Evolutionary conservation across 2,797 vertebrate species (phyloP).

Genomic region (Ceyx erithaca): DNA sequence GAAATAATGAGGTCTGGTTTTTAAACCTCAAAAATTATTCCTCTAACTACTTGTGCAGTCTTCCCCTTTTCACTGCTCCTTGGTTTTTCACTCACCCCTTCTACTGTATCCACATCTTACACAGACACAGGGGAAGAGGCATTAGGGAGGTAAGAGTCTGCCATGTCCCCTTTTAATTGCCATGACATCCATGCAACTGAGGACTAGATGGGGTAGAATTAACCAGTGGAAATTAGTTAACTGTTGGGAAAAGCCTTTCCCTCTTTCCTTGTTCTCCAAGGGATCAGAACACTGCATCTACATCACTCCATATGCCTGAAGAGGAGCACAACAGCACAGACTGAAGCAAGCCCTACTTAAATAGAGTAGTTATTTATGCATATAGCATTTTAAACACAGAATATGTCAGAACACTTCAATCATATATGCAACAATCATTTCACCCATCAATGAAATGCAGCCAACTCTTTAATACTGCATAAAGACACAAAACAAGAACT

Average conservation of each 20-base stretch:
- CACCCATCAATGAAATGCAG: constrained; percentile 14
- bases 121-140: not conserved
- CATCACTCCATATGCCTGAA: not conserved
- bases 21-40: not conserved
- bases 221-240: not conserved
- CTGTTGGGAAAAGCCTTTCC: not conserved
- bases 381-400: not conserved
- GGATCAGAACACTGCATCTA: not conserved
- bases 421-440: not conserved
- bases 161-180: not conserved
- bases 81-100: constrained; percentile 23
- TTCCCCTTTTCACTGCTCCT: not conserved
- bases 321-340: not conserved
- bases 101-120: not conserved
- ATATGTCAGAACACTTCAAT: not conserved
- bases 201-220: not conserved
- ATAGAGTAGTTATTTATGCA: not conserved
- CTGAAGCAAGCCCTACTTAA: not conserved
- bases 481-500: not conserved
- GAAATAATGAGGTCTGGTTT: not conserved
- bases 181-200: not conserved
- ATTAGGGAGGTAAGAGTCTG: not conserved
- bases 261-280: not conserved
- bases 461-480: not conserved
- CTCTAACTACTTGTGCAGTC: not conserved